Percentiles rank a stretch among this genome's conserved stretches.
Conservation (phyloP, 2,797 vertebrate species). For the Kryptopterus vitreolus region DNA sequence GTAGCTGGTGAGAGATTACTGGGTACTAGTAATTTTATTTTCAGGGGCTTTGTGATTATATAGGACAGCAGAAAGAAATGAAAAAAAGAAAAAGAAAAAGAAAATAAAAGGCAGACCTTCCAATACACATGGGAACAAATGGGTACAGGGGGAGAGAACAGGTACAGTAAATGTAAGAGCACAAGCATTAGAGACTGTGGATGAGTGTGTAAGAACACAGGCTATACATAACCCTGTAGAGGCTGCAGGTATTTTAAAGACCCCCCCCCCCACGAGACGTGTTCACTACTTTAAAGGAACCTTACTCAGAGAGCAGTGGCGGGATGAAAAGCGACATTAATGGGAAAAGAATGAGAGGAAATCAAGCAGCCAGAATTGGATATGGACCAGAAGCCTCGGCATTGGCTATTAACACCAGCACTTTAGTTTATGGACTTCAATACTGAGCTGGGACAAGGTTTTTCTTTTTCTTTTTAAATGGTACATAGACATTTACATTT, state of each 20-base stretch:
- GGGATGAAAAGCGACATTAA: slow-evolving; percentile 38
- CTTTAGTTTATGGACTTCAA: slow-evolving; percentile 33
- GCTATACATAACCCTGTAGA: slow-evolving; percentile 26
- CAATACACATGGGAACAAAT: not conserved
- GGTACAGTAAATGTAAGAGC: not conserved
- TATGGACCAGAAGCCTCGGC: slow-evolving; percentile 46
- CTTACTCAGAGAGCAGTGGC: slow-evolving; percentile 29
- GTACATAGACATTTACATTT: no score
- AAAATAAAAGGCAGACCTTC: not conserved
- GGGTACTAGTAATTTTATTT: not conserved
- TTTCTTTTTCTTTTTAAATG: not conserved
- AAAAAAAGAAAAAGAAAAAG: not conserved
- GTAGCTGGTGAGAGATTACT: not conserved
- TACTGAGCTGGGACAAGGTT: slow-evolving; percentile 17
- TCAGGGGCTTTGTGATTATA: not conserved
- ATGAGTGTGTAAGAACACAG: not conserved
- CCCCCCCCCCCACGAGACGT: slow-evolving; percentile 24
- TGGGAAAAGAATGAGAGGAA: slow-evolving; percentile 13
- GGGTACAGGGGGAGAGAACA: not conserved
- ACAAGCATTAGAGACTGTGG: not conserved
- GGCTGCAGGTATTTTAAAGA: slow-evolving; percentile 38
- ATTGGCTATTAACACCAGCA: not conserved
- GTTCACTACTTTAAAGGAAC: slow-evolving; percentile 42
- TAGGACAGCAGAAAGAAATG: not conserved
- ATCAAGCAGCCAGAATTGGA: slow-evolving; percentile 30